Evolutionary conservation across 30 jellyfish, hydroid and myxozoan genomes (phyloP).

Genomic region (Cassiopea andromeda): DNA sequence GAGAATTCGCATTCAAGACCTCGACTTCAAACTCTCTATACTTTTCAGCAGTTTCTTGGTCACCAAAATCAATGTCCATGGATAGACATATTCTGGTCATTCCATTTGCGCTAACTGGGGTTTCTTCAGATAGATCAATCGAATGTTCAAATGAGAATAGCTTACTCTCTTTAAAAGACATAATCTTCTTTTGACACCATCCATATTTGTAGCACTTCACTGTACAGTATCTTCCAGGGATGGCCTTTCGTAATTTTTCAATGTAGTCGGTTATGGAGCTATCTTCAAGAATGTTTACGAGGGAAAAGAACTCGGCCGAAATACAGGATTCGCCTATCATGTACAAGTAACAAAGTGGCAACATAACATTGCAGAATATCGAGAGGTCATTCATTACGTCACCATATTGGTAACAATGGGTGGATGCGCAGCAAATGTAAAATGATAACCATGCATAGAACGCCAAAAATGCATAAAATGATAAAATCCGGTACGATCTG

Average conservation of each 20-base stretch:
- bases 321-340: slow-evolving; percentile 9
- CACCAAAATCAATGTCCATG: slow-evolving; percentile 8
- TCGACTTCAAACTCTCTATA: background rate
- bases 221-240: background rate
- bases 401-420: background rate
- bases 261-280: background rate
- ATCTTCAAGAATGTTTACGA: background rate
- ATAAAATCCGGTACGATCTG: background rate
- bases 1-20: background rate
- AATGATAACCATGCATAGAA: slow-evolving; percentile 1
- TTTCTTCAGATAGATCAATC: slow-evolving; percentile 3
- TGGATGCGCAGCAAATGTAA: background rate
- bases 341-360: background rate
- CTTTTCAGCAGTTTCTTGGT: background rate
- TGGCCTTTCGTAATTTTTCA: background rate
- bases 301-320: background rate
- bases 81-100: background rate
- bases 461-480: slow-evolving; percentile 1
- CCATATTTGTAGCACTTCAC: slow-evolving; percentile 11
- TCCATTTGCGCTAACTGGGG: background rate
- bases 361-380: slow-evolving; percentile 1
- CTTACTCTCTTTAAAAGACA: background rate
- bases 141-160: background rate
- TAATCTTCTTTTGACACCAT: background rate
- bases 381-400: slow-evolving; percentile 2